A percentile compares a stretch with the other conserved stretches of the same genome.
These are phyloP conservation scores for Xestia rhomboidea DNA, from an alignment of 2,888 invertebrate genomes.

Conservation along the genomic window DNA sequence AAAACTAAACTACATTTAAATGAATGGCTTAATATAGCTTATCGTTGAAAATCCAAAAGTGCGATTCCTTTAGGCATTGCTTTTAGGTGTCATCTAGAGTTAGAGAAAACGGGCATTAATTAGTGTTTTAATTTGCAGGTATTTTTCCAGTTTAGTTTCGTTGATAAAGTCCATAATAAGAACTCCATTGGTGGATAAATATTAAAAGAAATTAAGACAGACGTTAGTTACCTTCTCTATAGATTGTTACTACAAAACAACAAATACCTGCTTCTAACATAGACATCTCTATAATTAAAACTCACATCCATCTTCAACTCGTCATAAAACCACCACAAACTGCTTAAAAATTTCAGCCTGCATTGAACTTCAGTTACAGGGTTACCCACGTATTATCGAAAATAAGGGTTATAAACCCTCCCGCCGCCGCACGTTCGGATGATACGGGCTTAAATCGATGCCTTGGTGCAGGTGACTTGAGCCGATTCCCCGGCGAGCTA, in stretches of 20 bases:
- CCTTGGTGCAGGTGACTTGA: constrained; percentile 50
- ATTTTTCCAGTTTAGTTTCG: background rate
- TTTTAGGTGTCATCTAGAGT: background rate
- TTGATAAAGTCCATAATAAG: background rate
- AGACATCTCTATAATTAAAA: background rate
- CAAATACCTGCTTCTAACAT: background rate
- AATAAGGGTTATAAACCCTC: constrained; percentile 49
- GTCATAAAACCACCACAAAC: background rate
- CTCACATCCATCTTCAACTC: background rate
- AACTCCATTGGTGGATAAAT: background rate
- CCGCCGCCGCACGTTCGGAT: constrained; percentile 44
- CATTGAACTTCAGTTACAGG: constrained; percentile 25
- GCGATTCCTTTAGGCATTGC: background rate
- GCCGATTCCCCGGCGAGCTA: constrained; percentile 39
- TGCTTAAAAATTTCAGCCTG: background rate
- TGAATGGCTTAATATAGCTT: background rate
- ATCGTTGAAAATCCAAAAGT: background rate
- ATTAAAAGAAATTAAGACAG: background rate
- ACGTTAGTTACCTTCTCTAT: background rate
- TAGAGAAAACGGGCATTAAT: background rate
- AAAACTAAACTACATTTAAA: background rate
- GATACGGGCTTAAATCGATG: constrained; percentile 65
- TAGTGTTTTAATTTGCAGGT: background rate
- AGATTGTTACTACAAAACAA: background rate
- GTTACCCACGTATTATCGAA: constrained; percentile 41